phyloP scores from a whole-genome alignment of 2,888 invertebrate genomes.

The Dicyrtoma fusca region DNA sequence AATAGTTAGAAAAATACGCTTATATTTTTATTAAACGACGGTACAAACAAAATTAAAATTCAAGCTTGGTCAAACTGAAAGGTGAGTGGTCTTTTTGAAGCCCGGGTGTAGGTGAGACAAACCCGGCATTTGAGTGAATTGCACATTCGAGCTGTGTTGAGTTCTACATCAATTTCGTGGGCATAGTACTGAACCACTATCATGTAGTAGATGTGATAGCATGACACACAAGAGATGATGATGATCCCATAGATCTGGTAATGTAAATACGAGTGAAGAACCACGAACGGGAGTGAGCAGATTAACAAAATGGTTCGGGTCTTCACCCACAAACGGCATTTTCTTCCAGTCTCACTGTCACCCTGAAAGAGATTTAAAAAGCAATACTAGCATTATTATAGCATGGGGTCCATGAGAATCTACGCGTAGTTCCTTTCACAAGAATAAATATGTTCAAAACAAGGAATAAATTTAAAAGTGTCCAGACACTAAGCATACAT shows the following conservation, averaged over 20 bases:
- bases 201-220: conserved; percentile 51
- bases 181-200: conserved; percentile 52
- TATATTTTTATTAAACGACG: too few relatives aligned
- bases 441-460: neutral
- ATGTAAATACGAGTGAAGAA: conserved; percentile 21
- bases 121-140: conserved; percentile 27
- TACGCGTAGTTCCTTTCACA: too few relatives aligned
- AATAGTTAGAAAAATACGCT: neutral
- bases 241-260: conserved; percentile 23
- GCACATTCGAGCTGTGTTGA: conserved; percentile 43
- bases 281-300: conserved; percentile 19
- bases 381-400: too few relatives aligned
- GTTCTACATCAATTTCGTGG: conserved; percentile 51
- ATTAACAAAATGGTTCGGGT: conserved; percentile 16
- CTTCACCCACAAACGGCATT: conserved; percentile 23
- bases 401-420: too few relatives aligned
- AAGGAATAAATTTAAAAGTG: too few relatives aligned
- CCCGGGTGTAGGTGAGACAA: conserved; percentile 14
- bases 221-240: conserved; percentile 14
- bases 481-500: too few relatives aligned
- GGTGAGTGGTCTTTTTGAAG: conserved; percentile 15
- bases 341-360: conserved; percentile 13
- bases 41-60: neutral
- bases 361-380: too few relatives aligned
- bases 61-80: conserved; percentile 6